Evolutionary conservation across 2,888 invertebrate species (phyloP).

Genomic region (Agonopterix alstromeriana): DNA sequence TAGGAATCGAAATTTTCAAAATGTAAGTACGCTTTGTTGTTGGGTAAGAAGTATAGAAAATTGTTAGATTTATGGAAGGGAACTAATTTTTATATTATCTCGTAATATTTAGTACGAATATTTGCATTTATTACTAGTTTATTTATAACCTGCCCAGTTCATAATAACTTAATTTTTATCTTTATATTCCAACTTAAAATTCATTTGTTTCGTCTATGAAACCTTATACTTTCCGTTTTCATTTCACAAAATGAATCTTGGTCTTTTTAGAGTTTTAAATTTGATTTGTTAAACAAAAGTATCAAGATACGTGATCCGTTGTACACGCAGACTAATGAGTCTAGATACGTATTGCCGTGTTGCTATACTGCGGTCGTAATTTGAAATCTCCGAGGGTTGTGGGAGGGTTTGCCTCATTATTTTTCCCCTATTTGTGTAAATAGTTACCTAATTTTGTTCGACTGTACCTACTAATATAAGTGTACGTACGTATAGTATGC

Average conservation of each 20-base stretch:
- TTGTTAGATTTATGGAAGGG: slow-evolving; percentile 52
- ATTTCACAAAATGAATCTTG: neutral
- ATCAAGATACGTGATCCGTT: slow-evolving; percentile 44
- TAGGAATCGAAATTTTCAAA: slow-evolving; percentile 36
- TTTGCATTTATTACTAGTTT: slow-evolving; percentile 17
- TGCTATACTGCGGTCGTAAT: slow-evolving; percentile 47
- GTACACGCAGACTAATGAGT: slow-evolving; percentile 39
- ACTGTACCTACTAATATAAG: slow-evolving; percentile 41
- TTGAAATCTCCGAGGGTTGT: slow-evolving; percentile 75
- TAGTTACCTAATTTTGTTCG: slow-evolving; percentile 70
- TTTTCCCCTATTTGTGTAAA: slow-evolving; percentile 75
- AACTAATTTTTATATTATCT: slow-evolving; percentile 35
- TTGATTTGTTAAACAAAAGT: slow-evolving; percentile 22
- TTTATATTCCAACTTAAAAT: neutral
- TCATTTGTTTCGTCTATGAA: neutral
- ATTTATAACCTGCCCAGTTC: neutral
- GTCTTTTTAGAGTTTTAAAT: slow-evolving; percentile 2
- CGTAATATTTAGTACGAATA: slow-evolving; percentile 13
- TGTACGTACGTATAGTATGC: slow-evolving; percentile 72
- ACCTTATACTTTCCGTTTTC: neutral
- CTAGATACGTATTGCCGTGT: slow-evolving; percentile 48
- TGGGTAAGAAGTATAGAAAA: slow-evolving; percentile 50
- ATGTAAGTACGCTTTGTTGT: slow-evolving; percentile 58
- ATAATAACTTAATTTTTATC: neutral
- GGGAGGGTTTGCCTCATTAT: slow-evolving; percentile 75